Base-by-base conservation (phyloP, 2,797 vertebrate genomes). In the Myripristis jacobus region DNA sequence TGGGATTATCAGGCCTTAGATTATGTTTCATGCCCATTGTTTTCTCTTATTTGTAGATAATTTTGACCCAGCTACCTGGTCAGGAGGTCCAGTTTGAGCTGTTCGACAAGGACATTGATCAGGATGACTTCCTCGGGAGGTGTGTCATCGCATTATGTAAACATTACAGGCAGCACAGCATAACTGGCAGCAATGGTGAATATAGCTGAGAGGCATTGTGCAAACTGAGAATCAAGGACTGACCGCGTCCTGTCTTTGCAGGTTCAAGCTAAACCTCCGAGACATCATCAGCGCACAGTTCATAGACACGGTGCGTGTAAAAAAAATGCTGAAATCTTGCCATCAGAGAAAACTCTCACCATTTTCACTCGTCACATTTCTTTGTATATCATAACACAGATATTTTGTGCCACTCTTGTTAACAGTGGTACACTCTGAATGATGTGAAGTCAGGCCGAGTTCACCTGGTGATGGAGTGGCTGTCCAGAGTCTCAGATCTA, bases 61-160 rank as follows among this genome's bases (percentile, higher is more conserved):
- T 97, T 53, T 89, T 97, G 84, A 96, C 94, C 0, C 89, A 95
- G 48, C 79, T 97, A 48, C 96, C 96, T 6, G 97, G 97, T 64
- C 96, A 98, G 68, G 97, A 97, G 57, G 92, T 98, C 76, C 96
- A 97, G 77, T 93, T 96, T 81, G 95, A 96, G 19, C 86, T 98
- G 75, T 98, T 95, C 60, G 97, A 98, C 83, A 98, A 98, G 89
- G 97, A 98, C 83, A 77, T 98, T 10, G 96, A 98, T 84, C 94
- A 96, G 84, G 97, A 98, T 12, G 97, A 98, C 77, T 97, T 96
- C 80, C 92, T 98, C 12, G 97, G 97, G 84, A 94, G 96, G 97
- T 97, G 78, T 59, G 80, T 3, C 4, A 9, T 15, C 4, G 66
- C 16, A 2, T 27, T 5, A 27, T 6, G 43, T 46, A 34, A 9